Percentiles rank a stretch among this genome's conserved stretches.
These are phyloP conservation scores for Phallusia fumigata DNA, from an alignment of 23 tunicate species.

Conservation along the genomic window DNA sequence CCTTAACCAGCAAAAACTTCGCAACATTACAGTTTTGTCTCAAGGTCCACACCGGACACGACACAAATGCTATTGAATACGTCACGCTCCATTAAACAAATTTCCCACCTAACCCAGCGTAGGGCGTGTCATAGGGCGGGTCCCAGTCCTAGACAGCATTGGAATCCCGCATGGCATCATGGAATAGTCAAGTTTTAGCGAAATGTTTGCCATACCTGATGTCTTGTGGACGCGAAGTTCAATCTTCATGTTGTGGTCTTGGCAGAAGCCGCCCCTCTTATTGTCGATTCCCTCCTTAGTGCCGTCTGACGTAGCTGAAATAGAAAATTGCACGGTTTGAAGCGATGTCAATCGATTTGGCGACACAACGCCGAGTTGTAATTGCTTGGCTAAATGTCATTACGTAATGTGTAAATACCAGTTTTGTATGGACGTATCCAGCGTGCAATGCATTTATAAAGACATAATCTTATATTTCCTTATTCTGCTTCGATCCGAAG, in stretches of 20 bases:
- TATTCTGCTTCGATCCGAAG: no score
- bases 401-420: no score
- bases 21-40: no score
- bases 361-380: background rate
- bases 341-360: conserved; percentile 5
- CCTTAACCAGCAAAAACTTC: no score
- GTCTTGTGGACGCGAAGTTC: conserved; percentile 40
- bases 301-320: conserved; percentile 92
- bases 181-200: background rate
- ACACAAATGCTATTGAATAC: background rate
- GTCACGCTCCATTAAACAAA: background rate
- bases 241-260: conserved; percentile 62
- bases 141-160: background rate
- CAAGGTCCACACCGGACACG: no score
- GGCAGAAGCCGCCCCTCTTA: conserved; percentile 75
- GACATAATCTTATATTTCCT: no score
- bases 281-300: conserved; percentile 44
- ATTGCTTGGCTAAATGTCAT: background rate
- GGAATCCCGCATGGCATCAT: background rate
- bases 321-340: conserved; percentile 2
- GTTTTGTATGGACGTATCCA: no score
- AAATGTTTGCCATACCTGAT: conserved; percentile 13
- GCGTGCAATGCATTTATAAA: no score
- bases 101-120: conserved; percentile 10
- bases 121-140: background rate